Evolutionary conservation across 2,797 vertebrate species (phyloP), one percentile per base, ranked within the genome.

Genomic region (Enteromius unitaeniatus): DNA sequence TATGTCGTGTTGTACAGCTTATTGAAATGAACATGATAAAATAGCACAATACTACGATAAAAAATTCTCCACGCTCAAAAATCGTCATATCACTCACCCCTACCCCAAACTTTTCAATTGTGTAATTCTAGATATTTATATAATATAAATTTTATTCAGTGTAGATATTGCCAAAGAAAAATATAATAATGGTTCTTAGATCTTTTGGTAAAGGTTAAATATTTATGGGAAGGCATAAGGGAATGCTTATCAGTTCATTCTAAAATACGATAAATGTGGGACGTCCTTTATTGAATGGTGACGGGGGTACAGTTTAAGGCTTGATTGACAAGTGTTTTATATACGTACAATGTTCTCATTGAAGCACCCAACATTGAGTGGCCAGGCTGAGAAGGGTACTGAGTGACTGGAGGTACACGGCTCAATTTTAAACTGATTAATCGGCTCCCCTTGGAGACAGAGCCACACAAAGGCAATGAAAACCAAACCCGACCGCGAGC

Each of bases 251-350:
- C 62, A 67, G 79, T 86, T 81, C 23, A 47, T 83, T 86, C 81
- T 82, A 83, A 79, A 68, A 47, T 87, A 84, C 34, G 13, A 51
- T 78, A 58, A 74, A 73, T 79, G 70, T 65, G 23, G 7, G 75
- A 78, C 9, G 42, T 17, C 45, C 45, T 15, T 47, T 47, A 37
- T 80, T 86, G 67, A 86, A 85, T 77, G 37, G 82, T 72, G 68
- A 88, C n/a, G 68, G 80, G 81, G 78, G 4, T 78, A 82, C 86
- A 19, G 55, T 78, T 87, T 86, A 88, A 89, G 88, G 84, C 83
- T 90, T 93, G 92, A 93, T 88, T 93, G 90, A 89, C 91, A 87
- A 70, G n/a, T 90, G 89, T 91, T 92, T 92, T 91, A 90, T 90
- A 86, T 88, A 76, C 86, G 86, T 88, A 89, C 86, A 88, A 87